These are phyloP conservation scores for Battus philenor DNA, from an alignment of 1,140 invertebrate genomes.

Conservation along the genomic window DNA sequence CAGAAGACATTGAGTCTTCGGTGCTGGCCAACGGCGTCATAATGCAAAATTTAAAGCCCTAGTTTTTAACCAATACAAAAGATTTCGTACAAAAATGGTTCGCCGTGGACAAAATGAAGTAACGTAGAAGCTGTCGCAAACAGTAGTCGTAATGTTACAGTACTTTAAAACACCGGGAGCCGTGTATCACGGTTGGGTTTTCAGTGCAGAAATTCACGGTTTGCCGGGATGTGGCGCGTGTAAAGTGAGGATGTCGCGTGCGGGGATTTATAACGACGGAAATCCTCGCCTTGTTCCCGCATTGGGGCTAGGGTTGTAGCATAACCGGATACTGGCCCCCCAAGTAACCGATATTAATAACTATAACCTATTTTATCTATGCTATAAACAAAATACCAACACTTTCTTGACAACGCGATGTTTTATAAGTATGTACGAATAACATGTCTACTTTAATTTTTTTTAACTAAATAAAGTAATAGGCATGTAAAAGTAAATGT, in stretches of 20 bases:
- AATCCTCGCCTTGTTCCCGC: slow-evolving; percentile 51
- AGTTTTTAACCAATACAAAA: slow-evolving; percentile 1
- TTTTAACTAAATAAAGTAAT: no score
- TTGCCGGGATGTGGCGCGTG: slow-evolving; percentile 38
- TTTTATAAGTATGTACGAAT: no score
- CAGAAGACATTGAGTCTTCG: no score
- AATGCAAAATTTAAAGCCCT: no score
- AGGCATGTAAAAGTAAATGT: no score
- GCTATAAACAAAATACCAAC: no score
- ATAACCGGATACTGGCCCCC: background rate
- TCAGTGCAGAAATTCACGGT: slow-evolving; percentile 47
- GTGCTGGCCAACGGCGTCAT: no score
- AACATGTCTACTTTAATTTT: no score
- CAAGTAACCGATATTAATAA: slow-evolving; percentile 2
- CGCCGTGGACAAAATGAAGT: no score
- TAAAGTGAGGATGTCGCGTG: slow-evolving; percentile 45
- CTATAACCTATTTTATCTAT: background rate
- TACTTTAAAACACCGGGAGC: slow-evolving; percentile 28
- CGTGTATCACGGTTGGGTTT: slow-evolving; percentile 36
- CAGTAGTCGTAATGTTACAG: slow-evolving; percentile 17
- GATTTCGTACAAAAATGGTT: background rate
- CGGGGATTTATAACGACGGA: slow-evolving; percentile 52
- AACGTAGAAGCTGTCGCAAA: no score
- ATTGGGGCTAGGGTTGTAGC: slow-evolving; percentile 27
- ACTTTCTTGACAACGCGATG: no score